Conservation (phyloP, 2,113 vertebrate species). For the Sminthopsis crassicaudata region DNA sequence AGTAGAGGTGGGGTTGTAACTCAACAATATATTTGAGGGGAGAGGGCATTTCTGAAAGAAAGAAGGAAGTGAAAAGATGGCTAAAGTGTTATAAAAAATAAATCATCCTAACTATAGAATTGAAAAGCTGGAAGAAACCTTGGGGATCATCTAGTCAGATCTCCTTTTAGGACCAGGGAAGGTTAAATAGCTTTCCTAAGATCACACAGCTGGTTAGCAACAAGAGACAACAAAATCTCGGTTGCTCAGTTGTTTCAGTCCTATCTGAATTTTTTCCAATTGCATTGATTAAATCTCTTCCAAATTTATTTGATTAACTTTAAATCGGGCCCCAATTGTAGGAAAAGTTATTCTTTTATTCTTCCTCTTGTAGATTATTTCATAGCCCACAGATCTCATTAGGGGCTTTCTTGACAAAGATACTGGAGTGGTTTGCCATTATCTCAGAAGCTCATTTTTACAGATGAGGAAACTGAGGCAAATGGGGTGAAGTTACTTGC, state of each 20-base stretch:
- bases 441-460: not conserved
- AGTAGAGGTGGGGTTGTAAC: conserved; percentile 28
- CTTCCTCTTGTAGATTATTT: too few species aligned
- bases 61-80: conserved; percentile 49
- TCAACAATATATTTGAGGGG: conserved; percentile 28
- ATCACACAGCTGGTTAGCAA: not conserved
- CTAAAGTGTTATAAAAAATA: conserved; percentile 15
- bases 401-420: not conserved
- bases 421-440: not conserved
- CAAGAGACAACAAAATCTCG: not conserved
- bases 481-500: not conserved
- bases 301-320: too few species aligned
- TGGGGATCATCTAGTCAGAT: not conserved
- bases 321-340: too few species aligned
- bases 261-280: not conserved
- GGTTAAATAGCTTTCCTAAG: not conserved
- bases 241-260: not conserved
- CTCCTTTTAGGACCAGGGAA: not conserved
- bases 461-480: not conserved
- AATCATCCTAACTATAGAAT: conserved; percentile 43
- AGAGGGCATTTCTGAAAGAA: conserved; percentile 56
- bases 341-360: too few species aligned
- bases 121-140: conserved; percentile 1
- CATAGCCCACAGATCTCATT: not conserved
- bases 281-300: too few species aligned